Evolutionary conservation across 2,888 invertebrate genomes (phyloP).

Genomic region (Polia nebulosa): DNA sequence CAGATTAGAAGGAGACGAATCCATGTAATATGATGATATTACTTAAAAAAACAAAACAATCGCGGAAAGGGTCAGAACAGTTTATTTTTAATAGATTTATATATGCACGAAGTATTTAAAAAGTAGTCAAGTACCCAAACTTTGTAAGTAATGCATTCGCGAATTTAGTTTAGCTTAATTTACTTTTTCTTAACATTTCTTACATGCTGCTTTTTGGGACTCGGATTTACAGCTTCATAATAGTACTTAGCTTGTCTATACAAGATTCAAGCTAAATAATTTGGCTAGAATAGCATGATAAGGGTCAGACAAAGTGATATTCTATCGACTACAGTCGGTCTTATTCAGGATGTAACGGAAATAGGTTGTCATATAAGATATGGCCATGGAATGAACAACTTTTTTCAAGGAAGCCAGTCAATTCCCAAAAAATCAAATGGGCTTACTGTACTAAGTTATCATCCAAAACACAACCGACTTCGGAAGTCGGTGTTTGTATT

Average conservation of each 20-base stretch:
- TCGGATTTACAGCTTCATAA: slow-evolving; percentile 21
- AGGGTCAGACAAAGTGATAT: background rate
- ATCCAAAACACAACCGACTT: too few species aligned
- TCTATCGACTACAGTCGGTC: too few species aligned
- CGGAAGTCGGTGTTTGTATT: too few species aligned
- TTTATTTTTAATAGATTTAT: slow-evolving; percentile 31
- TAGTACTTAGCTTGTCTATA: slow-evolving; percentile 37
- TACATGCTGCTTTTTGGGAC: slow-evolving; percentile 33
- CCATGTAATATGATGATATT: slow-evolving; percentile 61
- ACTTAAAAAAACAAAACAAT: slow-evolving; percentile 35
- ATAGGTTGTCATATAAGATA: too few species aligned
- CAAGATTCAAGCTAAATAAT: slow-evolving; percentile 12
- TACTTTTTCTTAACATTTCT: slow-evolving; percentile 26
- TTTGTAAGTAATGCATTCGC: slow-evolving; percentile 38
- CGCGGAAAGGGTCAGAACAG: slow-evolving; percentile 51
- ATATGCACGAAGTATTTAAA: slow-evolving; percentile 45
- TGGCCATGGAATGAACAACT: too few species aligned
- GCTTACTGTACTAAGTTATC: too few species aligned
- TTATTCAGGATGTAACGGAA: too few species aligned
- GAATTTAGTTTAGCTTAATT: slow-evolving; percentile 32
- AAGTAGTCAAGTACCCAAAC: slow-evolving; percentile 55
- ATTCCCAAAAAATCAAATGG: too few species aligned
- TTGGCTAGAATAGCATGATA: slow-evolving; percentile 7
- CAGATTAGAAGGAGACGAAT: slow-evolving; percentile 57
- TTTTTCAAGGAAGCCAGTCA: too few species aligned